Base-by-base conservation (phyloP, 2,888 invertebrate species). In the Limenitis arthemis region DNA sequence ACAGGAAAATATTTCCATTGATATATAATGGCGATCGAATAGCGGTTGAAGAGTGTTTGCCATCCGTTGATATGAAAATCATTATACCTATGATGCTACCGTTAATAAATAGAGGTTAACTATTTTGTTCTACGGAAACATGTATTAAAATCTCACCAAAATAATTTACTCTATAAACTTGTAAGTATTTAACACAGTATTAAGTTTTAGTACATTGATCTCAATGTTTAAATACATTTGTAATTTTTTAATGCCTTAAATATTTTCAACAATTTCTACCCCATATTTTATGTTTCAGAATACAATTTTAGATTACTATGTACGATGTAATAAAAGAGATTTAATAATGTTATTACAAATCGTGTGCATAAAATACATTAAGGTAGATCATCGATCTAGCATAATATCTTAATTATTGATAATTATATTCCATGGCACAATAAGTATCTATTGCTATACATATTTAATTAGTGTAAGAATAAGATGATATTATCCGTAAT, bases 381-480 rank as follows among this genome's bases (percentile, higher is more conserved):
- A 34, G 8, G 4, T 4, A 34, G 4, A 34, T 34, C 8, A 34
- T 8, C 11, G 42, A 37, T 47, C 34, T 48, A 20, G n/a, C 38
- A 42, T 38, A 46, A 37, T 48, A 46, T 52, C 50, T 44, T 38
- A 44, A 43, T 33, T 9, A 44, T 40, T 53, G 54, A 56, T 59
- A 57, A 57, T 31, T 49, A 51, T 67, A 68, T 74, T 62, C 69
- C 74, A 70, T 72, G 69, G 72, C 70, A 73, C 69, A 74, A 73
- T 64, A 66, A 60, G 69, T 72, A 30, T 66, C 73, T 72, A 72
- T 72, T 65, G 62, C 68, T 64, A 65, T 72, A 51, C 33, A 49
- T 60, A 79, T 77, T 51, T 61, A 79, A 79, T 77, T 73, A 75
- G 60, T 58, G 66, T 64, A 52, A 65, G 67, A 65, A 66, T 63